A percentile compares a stretch with the other conserved stretches of the same genome.
Conservation (phyloP, 2,113 vertebrate species). For the Plectropomus leopardus region DNA sequence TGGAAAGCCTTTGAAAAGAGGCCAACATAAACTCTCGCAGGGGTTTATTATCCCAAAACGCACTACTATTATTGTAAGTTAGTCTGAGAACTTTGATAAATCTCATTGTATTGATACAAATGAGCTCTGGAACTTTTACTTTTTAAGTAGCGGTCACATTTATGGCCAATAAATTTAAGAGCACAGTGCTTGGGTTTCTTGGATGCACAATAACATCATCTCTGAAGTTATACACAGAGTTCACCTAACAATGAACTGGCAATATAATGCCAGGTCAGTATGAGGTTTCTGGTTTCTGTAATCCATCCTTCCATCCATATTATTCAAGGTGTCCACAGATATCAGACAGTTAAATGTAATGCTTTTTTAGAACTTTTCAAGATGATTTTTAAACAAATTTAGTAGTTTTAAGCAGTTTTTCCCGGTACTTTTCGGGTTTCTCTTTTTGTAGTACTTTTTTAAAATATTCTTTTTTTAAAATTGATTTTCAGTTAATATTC, state of each 20-base stretch:
- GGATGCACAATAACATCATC: neutral
- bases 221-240: neutral
- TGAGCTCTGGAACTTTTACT: neutral
- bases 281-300: no score
- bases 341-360: no score
- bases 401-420: no score
- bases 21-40: conserved; percentile 44
- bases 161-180: neutral
- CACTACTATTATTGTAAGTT: conserved; percentile 10
- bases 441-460: no score
- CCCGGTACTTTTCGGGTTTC: no score
- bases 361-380: no score
- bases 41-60: conserved; percentile 38
- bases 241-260: neutral
- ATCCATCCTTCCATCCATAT: no score
- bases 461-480: no score
- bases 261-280: no score
- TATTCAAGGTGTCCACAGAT: neutral
- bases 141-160: neutral
- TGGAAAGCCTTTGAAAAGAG: conserved; percentile 62
- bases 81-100: conserved; percentile 20
- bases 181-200: neutral
- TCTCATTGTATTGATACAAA: neutral
- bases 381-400: no score
- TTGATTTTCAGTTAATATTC: no score